Evolutionary conservation across 2,888 invertebrate species (phyloP).

Genomic region (Tenthredo distinguenda): DNA sequence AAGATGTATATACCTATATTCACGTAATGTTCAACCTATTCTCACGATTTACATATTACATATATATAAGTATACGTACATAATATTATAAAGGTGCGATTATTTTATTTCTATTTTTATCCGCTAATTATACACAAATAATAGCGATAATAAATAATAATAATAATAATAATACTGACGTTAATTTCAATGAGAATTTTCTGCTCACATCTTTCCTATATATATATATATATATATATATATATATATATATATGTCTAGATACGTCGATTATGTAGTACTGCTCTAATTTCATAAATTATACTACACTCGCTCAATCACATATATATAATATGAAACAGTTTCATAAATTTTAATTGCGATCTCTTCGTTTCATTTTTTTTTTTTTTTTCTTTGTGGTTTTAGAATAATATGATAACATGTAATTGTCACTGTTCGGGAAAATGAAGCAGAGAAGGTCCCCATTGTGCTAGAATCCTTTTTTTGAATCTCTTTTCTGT

Average conservation of each 20-base stretch:
- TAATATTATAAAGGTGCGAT: background rate
- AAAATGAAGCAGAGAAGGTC: background rate
- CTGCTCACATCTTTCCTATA: background rate
- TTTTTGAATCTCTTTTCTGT: background rate
- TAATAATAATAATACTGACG: conserved; percentile 29
- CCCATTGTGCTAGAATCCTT: background rate
- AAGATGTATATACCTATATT: background rate
- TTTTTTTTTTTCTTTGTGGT: background rate
- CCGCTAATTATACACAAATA: background rate
- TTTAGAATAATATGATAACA: background rate
- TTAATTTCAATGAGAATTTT: conserved; percentile 12
- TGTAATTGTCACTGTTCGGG: background rate
- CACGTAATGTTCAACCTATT: background rate
- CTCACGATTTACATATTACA: conserved; percentile 14
- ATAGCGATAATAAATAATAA: background rate
- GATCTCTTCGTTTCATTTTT: background rate
- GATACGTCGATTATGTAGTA: background rate
- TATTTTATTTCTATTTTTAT: background rate
- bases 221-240: background rate
- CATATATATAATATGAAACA: background rate
- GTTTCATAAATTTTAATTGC: background rate
- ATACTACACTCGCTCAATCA: background rate
- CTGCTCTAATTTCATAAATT: background rate
- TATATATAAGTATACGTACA: background rate
- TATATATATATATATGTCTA: background rate